Base-by-base conservation (phyloP, 64 coral and sea anemone species). In the Montipora cactus region DNA sequence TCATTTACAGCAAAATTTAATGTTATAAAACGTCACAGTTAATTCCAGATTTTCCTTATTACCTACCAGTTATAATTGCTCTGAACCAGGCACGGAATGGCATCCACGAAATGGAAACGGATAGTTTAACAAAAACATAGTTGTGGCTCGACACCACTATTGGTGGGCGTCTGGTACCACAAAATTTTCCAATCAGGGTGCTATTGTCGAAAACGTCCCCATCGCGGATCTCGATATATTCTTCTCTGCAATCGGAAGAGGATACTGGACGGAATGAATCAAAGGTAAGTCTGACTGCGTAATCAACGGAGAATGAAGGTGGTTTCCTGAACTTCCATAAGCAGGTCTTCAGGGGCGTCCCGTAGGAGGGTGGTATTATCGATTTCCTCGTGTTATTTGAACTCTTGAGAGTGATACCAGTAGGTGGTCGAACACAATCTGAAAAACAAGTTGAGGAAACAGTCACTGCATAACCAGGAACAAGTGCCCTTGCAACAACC, bases 91-190 rank as follows among this genome's bases (percentile, higher is more conserved):
- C 7, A 61, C 9, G 1, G 69, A 86, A 86, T 86, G 59, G 15
- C 18, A 8, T 25, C 16, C 69, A 86, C 0, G 19, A 2, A 8
- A 19, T 7, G 4, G 22, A 71, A 59, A 20, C 47, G 11, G 13
- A 45, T 28, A 86, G 69, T 25, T 86, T 86, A 15, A 86, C n/a
- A 20, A 67, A 86, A 37, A 86, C 14, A 86, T 86, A 86, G 4
- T 1, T 7, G 19, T 67, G 59, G 57, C 47, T 86, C 14, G 82
- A 86, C 16, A 86, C 69, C 9, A 86, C 69, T 0, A 70, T 18
- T 44, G 82, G 82, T 46, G 82, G 82, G 37, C 12, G 64, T n/a
- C 59, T 86, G 1, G 61, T 46, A 5, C 82, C 62, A 47, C 82
- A 86, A 44, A 28, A 86, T 22, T 59, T 51, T 67, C 82, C 59